Conservation (phyloP, 1,140 invertebrate species). For the Drosophila ercepeae region DNA sequence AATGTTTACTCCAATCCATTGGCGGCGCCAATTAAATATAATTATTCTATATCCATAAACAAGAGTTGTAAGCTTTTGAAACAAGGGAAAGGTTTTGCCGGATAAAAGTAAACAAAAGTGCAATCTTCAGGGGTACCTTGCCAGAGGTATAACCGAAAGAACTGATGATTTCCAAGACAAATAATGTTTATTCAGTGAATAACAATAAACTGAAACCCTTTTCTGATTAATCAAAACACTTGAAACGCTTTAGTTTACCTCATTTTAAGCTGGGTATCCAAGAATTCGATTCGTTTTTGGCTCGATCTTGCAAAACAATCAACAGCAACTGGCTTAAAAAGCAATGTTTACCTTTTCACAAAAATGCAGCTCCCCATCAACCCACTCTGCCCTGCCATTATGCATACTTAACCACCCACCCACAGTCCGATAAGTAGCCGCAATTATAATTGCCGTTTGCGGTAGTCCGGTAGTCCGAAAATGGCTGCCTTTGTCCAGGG, state of each 20-base stretch:
- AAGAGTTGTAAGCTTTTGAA: slow-evolving; percentile 24
- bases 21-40: slow-evolving; percentile 65
- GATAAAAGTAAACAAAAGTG: slow-evolving; percentile 71
- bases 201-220: background rate
- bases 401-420: background rate
- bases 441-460: slow-evolving; percentile 79
- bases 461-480: slow-evolving; percentile 53
- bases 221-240: background rate
- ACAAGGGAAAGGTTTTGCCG: slow-evolving; percentile 68
- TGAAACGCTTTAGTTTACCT: too few species aligned
- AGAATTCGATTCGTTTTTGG: background rate
- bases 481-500: slow-evolving; percentile 62
- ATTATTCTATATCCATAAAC: slow-evolving; percentile 59
- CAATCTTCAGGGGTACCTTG: slow-evolving; percentile 18
- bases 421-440: slow-evolving; percentile 61
- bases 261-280: background rate
- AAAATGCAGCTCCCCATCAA: slow-evolving; percentile 36
- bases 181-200: too few species aligned
- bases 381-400: background rate
- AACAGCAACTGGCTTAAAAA: slow-evolving; percentile 47
- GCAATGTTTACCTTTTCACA: slow-evolving; percentile 68
- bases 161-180: too few species aligned
- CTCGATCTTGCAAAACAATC: slow-evolving; percentile 31
- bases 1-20: slow-evolving; percentile 47
- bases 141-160: background rate